Evolutionary conservation across 2,888 invertebrate species (phyloP), one percentile per base, ranked within the genome.

Genomic region (Tolmerus cingulatus): DNA sequence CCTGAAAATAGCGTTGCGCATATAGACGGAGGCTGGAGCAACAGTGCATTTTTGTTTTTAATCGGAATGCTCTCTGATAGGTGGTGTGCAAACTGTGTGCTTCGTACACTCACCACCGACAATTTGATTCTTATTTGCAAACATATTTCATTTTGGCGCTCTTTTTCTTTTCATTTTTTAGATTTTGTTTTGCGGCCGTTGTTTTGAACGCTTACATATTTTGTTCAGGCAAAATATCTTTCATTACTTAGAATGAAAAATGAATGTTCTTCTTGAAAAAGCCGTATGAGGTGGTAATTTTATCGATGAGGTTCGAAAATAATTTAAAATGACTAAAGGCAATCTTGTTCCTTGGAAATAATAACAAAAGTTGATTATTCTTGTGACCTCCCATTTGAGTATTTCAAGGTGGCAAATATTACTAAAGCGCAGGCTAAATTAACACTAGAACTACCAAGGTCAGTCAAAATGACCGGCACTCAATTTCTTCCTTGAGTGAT

Each of bases 1-100:
- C 84, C 84, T 84, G 84, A 84, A 51, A 81, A 51, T 81, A 30
- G 46, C 27, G n/a, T 14, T 66, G 66, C 19, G 27, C 66, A 66
- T 16, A 40, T 23, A 27, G 12, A 12, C 66, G 27, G 27, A 12
- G 14, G 43, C 2, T 2, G 27, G 66, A 66, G 27, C 27, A n/a
- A 66, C 5, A 40, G 40, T 27, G 27, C 23, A 66, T 66, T 66
- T 66, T 66, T 66, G 66, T 19, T 66, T 27, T 66, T 27, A 66
- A 66, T 66, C 66, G 66, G 66, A 66, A 66, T 66, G 51, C 51
- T 14, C 66, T 66, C 66, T 66, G 23, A 66, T 66, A 66, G 66
- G 23, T 27, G 23, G 23, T 4, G 57, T 57, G 2, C 12, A 66
- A 27, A 27, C 19, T 66, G 66, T 66, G 12, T 66, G 9, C 9